These are phyloP conservation scores for Cephus rjabovi DNA, from an alignment of 2,888 invertebrate species.

Conservation along the genomic window DNA sequence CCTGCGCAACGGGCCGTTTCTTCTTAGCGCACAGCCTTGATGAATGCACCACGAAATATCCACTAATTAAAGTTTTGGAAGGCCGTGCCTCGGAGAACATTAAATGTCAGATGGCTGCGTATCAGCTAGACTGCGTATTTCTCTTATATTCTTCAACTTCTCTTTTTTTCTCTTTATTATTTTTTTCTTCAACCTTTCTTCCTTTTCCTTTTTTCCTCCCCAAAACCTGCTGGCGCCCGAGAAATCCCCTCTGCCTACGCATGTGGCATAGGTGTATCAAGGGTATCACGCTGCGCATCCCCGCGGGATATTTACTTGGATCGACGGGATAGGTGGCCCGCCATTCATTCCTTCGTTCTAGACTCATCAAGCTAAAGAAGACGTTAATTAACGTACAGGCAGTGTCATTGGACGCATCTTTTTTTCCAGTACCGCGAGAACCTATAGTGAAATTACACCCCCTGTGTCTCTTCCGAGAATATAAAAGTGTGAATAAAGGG, in stretches of 20 bases:
- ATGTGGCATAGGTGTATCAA: constrained; percentile 33
- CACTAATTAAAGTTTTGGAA: constrained; percentile 38
- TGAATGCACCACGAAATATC: constrained; percentile 32
- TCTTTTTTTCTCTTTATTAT: neutral
- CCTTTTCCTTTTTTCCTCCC: constrained; percentile 7
- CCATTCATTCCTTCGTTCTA: neutral
- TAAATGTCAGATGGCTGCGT: constrained; percentile 41
- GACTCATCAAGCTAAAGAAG: neutral
- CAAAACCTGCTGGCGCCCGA: constrained; percentile 50
- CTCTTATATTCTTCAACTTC: neutral
- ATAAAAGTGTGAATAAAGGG: neutral
- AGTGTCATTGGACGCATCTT: neutral
- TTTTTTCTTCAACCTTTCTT: neutral
- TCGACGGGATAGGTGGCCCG: constrained; percentile 6
- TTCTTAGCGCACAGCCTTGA: neutral
- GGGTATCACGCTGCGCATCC: constrained; percentile 36
- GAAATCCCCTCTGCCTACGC: constrained; percentile 39
- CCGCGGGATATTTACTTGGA: constrained; percentile 30
- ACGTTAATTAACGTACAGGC: neutral
- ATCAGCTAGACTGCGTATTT: constrained; percentile 43
- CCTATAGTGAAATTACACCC: neutral
- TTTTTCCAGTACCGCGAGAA: neutral
- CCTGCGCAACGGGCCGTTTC: neutral
- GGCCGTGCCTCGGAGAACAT: constrained; percentile 41
- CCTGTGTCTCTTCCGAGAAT: neutral